phyloP scores from a whole-genome alignment of 2,888 invertebrate genomes.

The Microchrysa polita region DNA sequence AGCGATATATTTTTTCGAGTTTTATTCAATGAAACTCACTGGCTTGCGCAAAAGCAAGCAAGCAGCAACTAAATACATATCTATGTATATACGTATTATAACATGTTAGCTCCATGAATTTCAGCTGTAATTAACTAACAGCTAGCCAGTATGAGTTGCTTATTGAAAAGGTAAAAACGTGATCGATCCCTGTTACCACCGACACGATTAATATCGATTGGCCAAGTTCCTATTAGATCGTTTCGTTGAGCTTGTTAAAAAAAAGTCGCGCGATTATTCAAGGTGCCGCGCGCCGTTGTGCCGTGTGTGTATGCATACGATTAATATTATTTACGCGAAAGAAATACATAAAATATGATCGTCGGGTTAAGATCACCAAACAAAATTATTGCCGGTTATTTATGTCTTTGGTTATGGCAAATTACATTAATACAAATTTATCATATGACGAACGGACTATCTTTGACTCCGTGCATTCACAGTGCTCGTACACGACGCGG shows the following conservation, averaged over 20 bases:
- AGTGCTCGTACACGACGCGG: neutral
- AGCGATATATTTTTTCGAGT: neutral
- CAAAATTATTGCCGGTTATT: neutral
- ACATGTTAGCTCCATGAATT: neutral
- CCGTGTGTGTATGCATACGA: too few species aligned
- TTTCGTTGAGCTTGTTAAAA: neutral
- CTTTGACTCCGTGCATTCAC: neutral
- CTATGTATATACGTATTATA: too few species aligned
- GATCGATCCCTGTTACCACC: neutral
- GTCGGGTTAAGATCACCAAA: neutral
- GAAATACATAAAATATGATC: neutral
- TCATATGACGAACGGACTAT: constrained; percentile 17
- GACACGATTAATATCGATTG: neutral
- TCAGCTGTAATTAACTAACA: neutral
- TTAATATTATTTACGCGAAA: neutral
- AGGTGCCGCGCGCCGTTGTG: too few species aligned
- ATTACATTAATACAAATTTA: neutral
- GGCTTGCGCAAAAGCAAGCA: neutral
- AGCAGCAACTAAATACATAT: too few species aligned
- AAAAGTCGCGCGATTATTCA: constrained; percentile 1
- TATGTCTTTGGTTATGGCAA: constrained; percentile 20
- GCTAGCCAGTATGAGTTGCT: constrained; percentile 29
- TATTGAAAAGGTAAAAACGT: constrained; percentile 33
- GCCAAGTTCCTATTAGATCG: neutral
- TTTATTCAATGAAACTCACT: neutral